Evolutionary conservation across 2,888 invertebrate genomes (phyloP), one percentile per base, ranked within the genome.

Genomic region (Rhagophthalmus giganteus): DNA sequence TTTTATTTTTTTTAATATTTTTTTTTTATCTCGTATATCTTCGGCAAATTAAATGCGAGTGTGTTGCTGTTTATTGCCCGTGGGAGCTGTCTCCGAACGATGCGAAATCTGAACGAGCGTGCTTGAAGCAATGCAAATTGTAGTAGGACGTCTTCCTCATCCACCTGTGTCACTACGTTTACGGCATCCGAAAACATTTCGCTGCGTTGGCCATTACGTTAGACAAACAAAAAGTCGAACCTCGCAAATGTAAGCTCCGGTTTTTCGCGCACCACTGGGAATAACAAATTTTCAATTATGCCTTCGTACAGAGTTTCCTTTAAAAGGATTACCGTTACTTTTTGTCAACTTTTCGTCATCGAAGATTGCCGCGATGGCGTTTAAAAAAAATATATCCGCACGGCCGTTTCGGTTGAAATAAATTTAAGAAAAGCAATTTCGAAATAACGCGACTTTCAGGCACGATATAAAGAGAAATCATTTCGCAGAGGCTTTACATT

Each of bases 71-170:
- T 48, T 39, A 48, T 34, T 40, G 48, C 48, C 33, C 28, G 13
- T 34, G 48, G 30, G 48, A 39, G 34, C 30, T 45, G 28, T 15
- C 16, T 45, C 35, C 27, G 32, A 44, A 42, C 37, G 33, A 37
- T 38, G 26, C 24, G 31, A 16, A 41, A 41, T 50, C 53, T 38
- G 46, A 53, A 40, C 35, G 25, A 49, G 39, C 31, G 39, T 33
- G 25, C 40, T 39, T 35, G 39, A 39, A 40, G 34, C 46, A 41
- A 52, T 39, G 46, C 52, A 52, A 47, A 52, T 52, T 51, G 28
- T 27, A 15, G 32, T 25, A 16, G 28, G 10, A 13, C 14, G 31
- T 8, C 13, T 26, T 35, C 37, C 10, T 25, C 12, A 10, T 39
- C 52, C 41, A 47, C 47, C 52, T 53, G 47, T 47, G 52, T 27